These are phyloP conservation scores for Rhagophthalmus giganteus DNA, from an alignment of 2,888 invertebrate species.

Conservation along the genomic window DNA sequence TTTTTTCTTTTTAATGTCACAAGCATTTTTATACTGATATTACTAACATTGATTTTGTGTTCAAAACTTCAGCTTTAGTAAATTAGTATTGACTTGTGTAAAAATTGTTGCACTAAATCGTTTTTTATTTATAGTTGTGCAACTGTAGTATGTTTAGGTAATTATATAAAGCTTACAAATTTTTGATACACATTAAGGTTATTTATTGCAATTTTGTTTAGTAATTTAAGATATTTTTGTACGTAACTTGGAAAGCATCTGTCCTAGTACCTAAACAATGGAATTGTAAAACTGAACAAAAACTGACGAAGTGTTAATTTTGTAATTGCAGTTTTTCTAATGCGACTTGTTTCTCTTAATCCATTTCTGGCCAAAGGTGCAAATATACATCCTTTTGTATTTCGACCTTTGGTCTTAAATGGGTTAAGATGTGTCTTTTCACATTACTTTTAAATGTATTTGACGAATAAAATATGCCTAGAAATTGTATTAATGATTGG, in stretches of 20 bases:
- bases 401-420: no score
- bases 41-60: neutral
- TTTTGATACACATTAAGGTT: neutral
- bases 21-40: conserved; percentile 10
- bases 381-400: no score
- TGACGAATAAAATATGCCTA: no score
- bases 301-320: no score
- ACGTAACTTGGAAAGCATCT: conserved; percentile 6
- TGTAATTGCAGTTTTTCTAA: no score
- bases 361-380: no score
- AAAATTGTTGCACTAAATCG: conserved; percentile 5
- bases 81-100: conserved; percentile 6
- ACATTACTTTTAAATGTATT: no score
- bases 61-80: no score
- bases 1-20: conserved; percentile 1
- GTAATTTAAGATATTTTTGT: conserved; percentile 14
- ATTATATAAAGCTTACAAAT: neutral
- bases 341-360: no score
- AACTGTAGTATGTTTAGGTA: neutral
- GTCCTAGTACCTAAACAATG: neutral
- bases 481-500: no score
- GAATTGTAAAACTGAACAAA: neutral
- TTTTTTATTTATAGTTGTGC: conserved; percentile 3
- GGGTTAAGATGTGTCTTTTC: no score
- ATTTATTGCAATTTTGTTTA: conserved; percentile 6